Evolutionary conservation across 2,797 vertebrate species (phyloP).

Genomic region (Chloroceryle amazona): DNA sequence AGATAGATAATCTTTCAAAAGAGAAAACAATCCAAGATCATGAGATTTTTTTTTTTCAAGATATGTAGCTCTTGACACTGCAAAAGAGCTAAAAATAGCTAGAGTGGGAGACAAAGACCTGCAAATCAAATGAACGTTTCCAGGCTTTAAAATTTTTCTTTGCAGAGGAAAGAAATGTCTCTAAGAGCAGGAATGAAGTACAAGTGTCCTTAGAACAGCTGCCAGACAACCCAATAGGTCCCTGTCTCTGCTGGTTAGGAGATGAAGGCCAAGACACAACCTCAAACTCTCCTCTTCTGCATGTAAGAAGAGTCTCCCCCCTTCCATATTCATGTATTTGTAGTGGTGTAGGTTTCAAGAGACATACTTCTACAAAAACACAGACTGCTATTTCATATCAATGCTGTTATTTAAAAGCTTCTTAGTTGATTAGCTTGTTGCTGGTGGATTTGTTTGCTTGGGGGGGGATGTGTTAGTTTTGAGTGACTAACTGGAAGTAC

Average conservation of each 20-base stretch:
- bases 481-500: neutral
- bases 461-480: neutral
- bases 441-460: neutral
- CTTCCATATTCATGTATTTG: neutral
- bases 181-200: neutral
- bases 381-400: neutral
- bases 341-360: neutral
- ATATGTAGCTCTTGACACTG: neutral
- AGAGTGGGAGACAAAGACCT: neutral
- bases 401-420: neutral
- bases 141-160: neutral
- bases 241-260: neutral
- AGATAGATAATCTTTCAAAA: neutral
- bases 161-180: neutral
- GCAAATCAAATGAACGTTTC: neutral
- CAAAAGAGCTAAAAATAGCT: neutral
- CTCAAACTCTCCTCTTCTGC: neutral
- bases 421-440: neutral
- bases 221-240: fast-evolving
- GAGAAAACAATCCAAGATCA: neutral
- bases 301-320: neutral
- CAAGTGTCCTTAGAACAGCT: neutral
- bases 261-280: neutral
- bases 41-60: neutral
- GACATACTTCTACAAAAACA: neutral